phyloP scores from a whole-genome alignment of 64 coral and sea anemone species.

The Pocillopora verrucosa region DNA sequence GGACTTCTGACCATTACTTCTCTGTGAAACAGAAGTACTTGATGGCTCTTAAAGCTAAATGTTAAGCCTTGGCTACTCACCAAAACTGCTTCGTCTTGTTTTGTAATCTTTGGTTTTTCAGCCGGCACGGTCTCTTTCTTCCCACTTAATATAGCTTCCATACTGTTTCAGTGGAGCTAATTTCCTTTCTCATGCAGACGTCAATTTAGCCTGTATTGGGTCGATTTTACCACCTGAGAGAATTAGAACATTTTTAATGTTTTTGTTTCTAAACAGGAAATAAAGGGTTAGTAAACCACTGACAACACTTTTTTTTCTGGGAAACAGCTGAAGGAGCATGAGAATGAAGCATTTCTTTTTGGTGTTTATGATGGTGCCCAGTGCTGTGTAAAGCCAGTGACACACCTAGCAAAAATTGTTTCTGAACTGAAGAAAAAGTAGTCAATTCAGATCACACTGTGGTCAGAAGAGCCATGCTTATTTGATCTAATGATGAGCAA shows the following conservation, averaged over 20 bases:
- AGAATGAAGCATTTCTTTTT: conserved; percentile 43
- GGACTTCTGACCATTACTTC: no score
- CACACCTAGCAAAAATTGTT: no score
- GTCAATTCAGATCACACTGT: no score
- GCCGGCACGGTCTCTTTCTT: conserved; percentile 87
- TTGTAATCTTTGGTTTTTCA: conserved; percentile 82
- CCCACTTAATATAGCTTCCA: conserved; percentile 85
- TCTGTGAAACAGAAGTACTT: no score
- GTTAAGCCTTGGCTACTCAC: conserved; percentile 28
- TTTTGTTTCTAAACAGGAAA: conserved; percentile 20
- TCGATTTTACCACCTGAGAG: neutral
- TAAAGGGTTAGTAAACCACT: neutral
- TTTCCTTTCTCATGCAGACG: neutral
- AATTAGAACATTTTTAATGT: neutral
- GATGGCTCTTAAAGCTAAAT: no score
- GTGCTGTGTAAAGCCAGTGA: conserved; percentile 54
- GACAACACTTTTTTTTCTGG: conserved; percentile 51
- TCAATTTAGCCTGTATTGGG: neutral
- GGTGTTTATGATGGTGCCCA: conserved; percentile 88
- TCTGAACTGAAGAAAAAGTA: no score
- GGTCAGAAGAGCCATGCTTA: no score
- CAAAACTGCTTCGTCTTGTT: conserved; percentile 97
- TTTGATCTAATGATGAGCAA: no score
- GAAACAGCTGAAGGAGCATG: conserved; percentile 22
- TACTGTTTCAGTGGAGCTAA: neutral